phyloP scores from a whole-genome alignment of 2,888 invertebrate genomes.

The Apantesis nais region DNA sequence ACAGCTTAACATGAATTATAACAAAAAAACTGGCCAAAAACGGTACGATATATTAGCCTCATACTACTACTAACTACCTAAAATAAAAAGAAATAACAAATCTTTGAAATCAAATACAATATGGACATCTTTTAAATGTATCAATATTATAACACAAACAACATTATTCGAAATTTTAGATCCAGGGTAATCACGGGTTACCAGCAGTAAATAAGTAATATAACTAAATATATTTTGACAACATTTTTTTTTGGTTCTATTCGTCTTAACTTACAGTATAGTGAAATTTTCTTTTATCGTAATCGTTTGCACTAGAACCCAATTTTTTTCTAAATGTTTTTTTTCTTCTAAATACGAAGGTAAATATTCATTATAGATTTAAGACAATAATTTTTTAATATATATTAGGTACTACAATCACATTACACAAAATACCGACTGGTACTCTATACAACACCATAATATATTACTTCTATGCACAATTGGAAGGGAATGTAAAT shows the following conservation, averaged over 20 bases:
- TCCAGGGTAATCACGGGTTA: not conserved
- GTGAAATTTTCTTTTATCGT: constrained; percentile 1
- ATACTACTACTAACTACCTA: not conserved
- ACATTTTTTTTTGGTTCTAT: not conserved
- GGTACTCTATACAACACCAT: constrained; percentile 19
- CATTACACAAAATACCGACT: constrained; percentile 46
- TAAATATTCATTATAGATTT: constrained; percentile 30
- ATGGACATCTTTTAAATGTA: constrained; percentile 9
- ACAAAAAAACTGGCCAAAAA: not conserved
- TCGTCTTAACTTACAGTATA: not conserved
- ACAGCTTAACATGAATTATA: not conserved
- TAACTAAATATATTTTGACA: constrained; percentile 3
- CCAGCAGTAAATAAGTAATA: not conserved
- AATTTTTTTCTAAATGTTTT: not conserved
- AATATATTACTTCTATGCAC: constrained; percentile 12
- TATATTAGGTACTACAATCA: constrained; percentile 46
- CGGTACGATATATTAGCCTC: not conserved
- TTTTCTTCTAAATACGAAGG: constrained; percentile 25
- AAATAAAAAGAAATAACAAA: constrained; percentile 3
- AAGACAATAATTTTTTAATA: constrained; percentile 47
- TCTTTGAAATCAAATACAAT: not conserved
- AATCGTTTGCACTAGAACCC: not conserved
- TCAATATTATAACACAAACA: constrained; percentile 7
- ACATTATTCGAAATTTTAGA: not conserved
- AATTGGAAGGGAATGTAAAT: constrained; percentile 41